phyloP scores from a whole-genome alignment of 2,888 invertebrate genomes.

The Chouioia cunea region DNA sequence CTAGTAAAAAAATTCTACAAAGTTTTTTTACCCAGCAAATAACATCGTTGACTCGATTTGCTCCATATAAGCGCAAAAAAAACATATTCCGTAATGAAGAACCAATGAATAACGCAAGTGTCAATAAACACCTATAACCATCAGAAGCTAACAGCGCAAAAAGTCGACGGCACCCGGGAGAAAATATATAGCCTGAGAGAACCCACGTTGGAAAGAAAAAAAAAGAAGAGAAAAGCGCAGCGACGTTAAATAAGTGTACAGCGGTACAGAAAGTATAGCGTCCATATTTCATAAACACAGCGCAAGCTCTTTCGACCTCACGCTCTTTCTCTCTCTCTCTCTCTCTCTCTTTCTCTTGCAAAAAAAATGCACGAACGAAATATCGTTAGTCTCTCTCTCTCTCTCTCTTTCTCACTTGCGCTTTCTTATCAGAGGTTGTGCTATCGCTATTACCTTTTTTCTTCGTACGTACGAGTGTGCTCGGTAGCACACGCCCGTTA shows the following conservation, averaged over 20 bases:
- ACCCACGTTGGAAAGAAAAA: no score
- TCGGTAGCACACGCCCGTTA: constrained; percentile 22
- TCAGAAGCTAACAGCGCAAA: not conserved
- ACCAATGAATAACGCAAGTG: constrained; percentile 12
- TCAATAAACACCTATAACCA: constrained; percentile 26
- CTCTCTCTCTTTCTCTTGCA: not conserved
- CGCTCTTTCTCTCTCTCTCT: constrained; percentile 37
- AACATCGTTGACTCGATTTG: no score
- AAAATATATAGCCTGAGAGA: no score
- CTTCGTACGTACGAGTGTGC: constrained; percentile 25
- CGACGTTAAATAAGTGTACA: constrained; percentile 37
- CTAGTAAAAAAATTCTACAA: no score
- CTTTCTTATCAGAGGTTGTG: constrained; percentile 33
- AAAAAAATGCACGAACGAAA: no score
- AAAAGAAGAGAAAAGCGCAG: no score
- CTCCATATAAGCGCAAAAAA: no score
- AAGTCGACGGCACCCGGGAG: not conserved
- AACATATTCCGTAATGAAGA: no score
- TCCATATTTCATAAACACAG: constrained; percentile 37
- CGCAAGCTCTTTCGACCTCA: constrained; percentile 40
- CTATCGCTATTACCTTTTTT: constrained; percentile 9
- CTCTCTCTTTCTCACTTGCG: constrained; percentile 5
- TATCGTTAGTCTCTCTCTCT: constrained; percentile 1
- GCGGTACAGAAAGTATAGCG: not conserved
- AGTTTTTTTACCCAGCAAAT: no score